phyloP scores from a whole-genome alignment of 2,888 invertebrate genomes.

The Elgonia sp. region DNA sequence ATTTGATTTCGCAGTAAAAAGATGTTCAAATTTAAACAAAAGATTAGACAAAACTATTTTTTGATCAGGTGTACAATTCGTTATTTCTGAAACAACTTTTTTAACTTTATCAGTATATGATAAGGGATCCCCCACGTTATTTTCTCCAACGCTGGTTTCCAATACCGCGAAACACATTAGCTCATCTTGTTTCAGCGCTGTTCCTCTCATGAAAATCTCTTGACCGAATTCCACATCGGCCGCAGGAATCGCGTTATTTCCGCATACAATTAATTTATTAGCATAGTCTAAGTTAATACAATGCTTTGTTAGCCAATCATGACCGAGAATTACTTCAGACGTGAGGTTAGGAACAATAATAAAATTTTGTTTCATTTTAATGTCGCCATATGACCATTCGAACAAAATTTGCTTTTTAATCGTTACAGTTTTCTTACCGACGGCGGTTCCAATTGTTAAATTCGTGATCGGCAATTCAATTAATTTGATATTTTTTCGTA shows the following conservation, averaged over 20 bases:
- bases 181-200: not conserved
- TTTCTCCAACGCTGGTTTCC: too few relatives aligned
- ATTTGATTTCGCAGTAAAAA: not conserved
- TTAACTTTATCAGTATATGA: too few relatives aligned
- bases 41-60: too few relatives aligned
- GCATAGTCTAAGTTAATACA: not conserved
- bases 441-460: not conserved
- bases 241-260: not conserved
- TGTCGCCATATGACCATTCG: not conserved
- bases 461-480: not conserved
- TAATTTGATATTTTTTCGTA: not conserved
- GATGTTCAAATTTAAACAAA: not conserved
- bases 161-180: too few relatives aligned
- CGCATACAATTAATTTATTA: not conserved
- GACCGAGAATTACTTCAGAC: not conserved
- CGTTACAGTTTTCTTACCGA: not conserved
- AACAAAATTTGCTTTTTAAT: not conserved
- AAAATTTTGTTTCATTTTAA: not conserved
- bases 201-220: not conserved
- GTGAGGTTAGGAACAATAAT: not conserved
- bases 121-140: too few relatives aligned
- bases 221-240: not conserved
- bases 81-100: too few relatives aligned
- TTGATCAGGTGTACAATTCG: too few relatives aligned
- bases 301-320: not conserved